phyloP scores from a whole-genome alignment of 2,888 invertebrate species.

The Caenorhabditis virilis region DNA sequence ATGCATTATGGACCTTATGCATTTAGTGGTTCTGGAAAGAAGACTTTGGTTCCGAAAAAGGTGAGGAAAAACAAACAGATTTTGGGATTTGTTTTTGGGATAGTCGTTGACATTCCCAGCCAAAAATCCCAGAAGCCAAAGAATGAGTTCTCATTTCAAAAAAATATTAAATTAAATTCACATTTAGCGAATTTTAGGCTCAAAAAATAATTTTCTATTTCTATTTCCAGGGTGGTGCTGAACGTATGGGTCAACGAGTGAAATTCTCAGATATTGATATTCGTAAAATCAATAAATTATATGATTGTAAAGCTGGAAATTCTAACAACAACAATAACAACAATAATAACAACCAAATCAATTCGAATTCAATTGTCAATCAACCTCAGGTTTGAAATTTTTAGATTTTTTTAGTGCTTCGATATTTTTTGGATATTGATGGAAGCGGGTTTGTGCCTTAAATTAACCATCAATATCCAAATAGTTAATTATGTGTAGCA shows the following conservation, averaged over 20 bases:
- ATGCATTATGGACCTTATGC: conserved; percentile 69
- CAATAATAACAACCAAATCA: conserved; percentile 34
- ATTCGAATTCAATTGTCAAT: conserved; percentile 28
- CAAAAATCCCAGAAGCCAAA: no score
- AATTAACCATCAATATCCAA: no score
- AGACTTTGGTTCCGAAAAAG: conserved; percentile 68
- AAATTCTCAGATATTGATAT: conserved; percentile 70
- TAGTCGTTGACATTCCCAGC: no score
- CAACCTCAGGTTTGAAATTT: conserved; percentile 25
- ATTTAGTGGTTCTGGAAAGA: conserved; percentile 51
- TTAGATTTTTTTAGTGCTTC: conserved; percentile 3
- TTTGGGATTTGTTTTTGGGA: no score
- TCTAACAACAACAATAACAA: background rate
- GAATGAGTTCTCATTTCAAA: no score
- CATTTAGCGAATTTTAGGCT: no score
- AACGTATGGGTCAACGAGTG: conserved; percentile 70
- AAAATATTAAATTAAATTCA: no score
- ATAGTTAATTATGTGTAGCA: no score
- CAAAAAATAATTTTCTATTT: no score
- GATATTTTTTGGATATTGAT: background rate
- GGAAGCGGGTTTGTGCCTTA: no score
- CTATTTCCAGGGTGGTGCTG: conserved; percentile 57
- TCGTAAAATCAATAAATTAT: conserved; percentile 70
- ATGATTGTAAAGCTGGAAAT: conserved; percentile 63
- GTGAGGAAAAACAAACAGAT: no score